phyloP scores from a whole-genome alignment of 2,888 invertebrate genomes.

The Galerucella pusilla region DNA sequence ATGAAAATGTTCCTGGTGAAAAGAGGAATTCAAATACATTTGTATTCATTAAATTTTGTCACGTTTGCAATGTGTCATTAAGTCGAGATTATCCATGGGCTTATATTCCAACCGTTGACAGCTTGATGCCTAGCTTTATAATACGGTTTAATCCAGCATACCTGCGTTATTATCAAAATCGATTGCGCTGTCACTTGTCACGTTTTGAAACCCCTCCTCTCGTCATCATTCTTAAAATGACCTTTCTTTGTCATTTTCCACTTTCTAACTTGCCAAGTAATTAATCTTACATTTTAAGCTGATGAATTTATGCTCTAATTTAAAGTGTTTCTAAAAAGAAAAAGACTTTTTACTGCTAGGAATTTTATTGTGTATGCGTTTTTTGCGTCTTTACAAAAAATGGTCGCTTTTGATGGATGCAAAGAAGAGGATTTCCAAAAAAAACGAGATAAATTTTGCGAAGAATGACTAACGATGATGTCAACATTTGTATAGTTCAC shows the following conservation, averaged over 20 bases:
- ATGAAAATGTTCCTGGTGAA: too few species aligned
- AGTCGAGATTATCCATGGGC: not conserved
- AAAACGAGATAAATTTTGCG: conserved; percentile 1
- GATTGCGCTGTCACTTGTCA: conserved; percentile 29
- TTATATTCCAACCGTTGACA: conserved; percentile 24
- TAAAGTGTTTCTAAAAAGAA: conserved; percentile 37
- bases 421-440: not conserved
- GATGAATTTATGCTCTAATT: conserved; percentile 38
- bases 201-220: conserved; percentile 2
- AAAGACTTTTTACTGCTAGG: conserved; percentile 19
- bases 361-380: conserved; percentile 25
- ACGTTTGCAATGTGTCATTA: not conserved
- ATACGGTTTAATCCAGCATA: conserved; percentile 18
- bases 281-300: conserved; percentile 41
- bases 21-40: too few species aligned
- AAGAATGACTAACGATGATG: conserved; percentile 1
- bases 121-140: conserved; percentile 19
- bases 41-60: too few species aligned
- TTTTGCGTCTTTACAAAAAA: not conserved
- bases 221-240: conserved; percentile 18
- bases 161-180: conserved; percentile 23
- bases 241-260: conserved; percentile 26
- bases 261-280: conserved; percentile 36
- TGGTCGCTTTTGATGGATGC: conserved; percentile 1
- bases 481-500: not conserved